Evolutionary conservation across 2,888 invertebrate genomes (phyloP).

Genomic region (Malachius bipustulatus): DNA sequence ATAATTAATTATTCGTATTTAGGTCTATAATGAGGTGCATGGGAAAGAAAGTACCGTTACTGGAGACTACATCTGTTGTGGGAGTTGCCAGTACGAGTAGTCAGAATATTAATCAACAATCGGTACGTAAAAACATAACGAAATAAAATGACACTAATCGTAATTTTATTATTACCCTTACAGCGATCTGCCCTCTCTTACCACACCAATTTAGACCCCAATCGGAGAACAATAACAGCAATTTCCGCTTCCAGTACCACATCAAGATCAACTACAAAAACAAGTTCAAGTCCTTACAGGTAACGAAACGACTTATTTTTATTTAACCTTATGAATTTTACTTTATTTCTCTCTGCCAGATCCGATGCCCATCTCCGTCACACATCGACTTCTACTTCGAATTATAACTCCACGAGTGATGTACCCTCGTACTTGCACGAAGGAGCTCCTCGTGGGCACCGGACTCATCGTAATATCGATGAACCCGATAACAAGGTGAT

Average conservation of each 20-base stretch:
- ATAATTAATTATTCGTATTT: too few species aligned
- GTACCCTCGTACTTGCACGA: slow-evolving; percentile 58
- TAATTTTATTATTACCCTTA: too few species aligned
- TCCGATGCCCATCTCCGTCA: slow-evolving; percentile 75
- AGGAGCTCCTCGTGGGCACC: slow-evolving; percentile 41
- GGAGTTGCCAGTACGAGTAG: slow-evolving; percentile 57
- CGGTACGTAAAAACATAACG: slow-evolving; percentile 40
- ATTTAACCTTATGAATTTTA: background rate
- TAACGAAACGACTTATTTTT: slow-evolving; percentile 24
- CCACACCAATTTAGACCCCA: slow-evolving; percentile 53
- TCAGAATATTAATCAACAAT: slow-evolving; percentile 57
- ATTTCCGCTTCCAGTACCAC: slow-evolving; percentile 93
- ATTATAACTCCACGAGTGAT: slow-evolving; percentile 72
- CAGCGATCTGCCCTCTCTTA: slow-evolving; percentile 74
- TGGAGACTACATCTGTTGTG: slow-evolving; percentile 60
- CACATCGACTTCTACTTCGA: slow-evolving; percentile 76
- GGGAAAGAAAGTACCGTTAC: slow-evolving; percentile 69
- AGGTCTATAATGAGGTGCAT: slow-evolving; percentile 61
- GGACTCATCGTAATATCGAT: slow-evolving; percentile 23
- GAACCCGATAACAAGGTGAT: slow-evolving; percentile 25
- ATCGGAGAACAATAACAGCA: slow-evolving; percentile 69
- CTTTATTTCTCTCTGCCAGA: slow-evolving; percentile 34
- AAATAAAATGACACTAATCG: too few species aligned
- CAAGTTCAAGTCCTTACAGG: slow-evolving; percentile 86
- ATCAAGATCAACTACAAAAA: slow-evolving; percentile 86